Percentiles rank a stretch among this genome's conserved stretches.
These are phyloP conservation scores for Ectropis crepuscularia DNA, from an alignment of 2,888 invertebrate species.

Conservation along the genomic window DNA sequence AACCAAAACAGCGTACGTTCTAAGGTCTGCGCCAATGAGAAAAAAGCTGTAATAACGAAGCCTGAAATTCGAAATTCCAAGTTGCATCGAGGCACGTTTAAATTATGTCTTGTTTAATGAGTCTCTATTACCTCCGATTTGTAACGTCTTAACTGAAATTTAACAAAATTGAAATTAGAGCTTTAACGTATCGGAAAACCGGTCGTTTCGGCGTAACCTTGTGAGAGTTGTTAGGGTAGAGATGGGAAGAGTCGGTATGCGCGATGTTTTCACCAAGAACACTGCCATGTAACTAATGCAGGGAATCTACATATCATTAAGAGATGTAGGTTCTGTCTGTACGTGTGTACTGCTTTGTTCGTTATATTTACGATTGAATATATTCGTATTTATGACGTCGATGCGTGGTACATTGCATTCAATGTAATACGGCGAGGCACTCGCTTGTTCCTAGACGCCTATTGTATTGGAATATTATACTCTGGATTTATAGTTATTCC, in stretches of 20 bases:
- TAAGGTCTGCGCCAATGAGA: conserved; percentile 42
- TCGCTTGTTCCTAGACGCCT: conserved; percentile 74
- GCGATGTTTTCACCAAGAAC: conserved; percentile 83
- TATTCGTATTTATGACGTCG: conserved; percentile 77
- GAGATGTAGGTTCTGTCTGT: conserved; percentile 78
- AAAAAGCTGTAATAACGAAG: conserved; percentile 50
- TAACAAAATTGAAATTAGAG: conserved; percentile 31
- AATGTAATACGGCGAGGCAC: conserved; percentile 58
- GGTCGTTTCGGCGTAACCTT: conserved; percentile 47
- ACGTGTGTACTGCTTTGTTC: conserved; percentile 83
- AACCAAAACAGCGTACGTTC: conserved; percentile 57
- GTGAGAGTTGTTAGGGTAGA: conserved; percentile 39
- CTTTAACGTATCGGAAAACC: conserved; percentile 20
- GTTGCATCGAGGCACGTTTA: conserved; percentile 59
- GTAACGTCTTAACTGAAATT: conserved; percentile 46
- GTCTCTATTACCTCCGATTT: conserved; percentile 57
- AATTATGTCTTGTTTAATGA: conserved; percentile 85
- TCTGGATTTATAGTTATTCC: conserved; percentile 35
- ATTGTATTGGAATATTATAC: conserved; percentile 63
- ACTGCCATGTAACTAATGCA: conserved; percentile 84
- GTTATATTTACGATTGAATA: conserved; percentile 77
- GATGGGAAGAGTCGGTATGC: conserved; percentile 54
- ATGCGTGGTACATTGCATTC: conserved; percentile 62
- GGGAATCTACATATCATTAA: conserved; percentile 85
- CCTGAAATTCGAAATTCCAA: conserved; percentile 57